Base-by-base conservation (phyloP, 2,113 vertebrate genomes). In the Sinosuthora webbiana region DNA sequence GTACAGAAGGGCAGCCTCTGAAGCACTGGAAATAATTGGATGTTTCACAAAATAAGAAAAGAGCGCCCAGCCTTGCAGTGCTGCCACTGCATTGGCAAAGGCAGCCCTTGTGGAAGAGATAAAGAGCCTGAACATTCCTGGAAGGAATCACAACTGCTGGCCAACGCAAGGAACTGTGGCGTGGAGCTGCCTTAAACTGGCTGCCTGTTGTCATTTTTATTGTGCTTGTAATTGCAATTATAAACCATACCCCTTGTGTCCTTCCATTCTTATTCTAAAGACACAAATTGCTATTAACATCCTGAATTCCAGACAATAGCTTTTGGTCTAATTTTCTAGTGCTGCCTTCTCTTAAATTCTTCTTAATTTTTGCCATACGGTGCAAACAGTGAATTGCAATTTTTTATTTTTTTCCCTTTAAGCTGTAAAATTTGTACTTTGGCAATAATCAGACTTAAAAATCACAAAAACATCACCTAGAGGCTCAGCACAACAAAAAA, bases 101-200 rank as follows among this genome's bases (percentile, higher is more conserved):
- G 92, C 71, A 97, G 57, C 44, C 49, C 83, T 90, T n/a, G 70
- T 68, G 85, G 79, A 97, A 90, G 87, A 87, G 92, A 97, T 75
- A 80, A 94, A 90, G 92, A 89, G 86, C 92, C 77, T 39, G 37
- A 33, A 27, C 44, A 23, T 52, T 81, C 75, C 90, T 81, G 25
- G 41, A 15, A 50, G 94, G 95, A 97, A 95, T 52, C 62, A 65
- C 45, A 95, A 81, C 65, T 93, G 92, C 86, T 95, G 95, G 96
- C 83, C 84, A 95, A 39, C 4, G 35, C 6, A 22, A 80, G 64
- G 50, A 57, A 30, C 24, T 47, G 67, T 67, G 65, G 63, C n/a
- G 10, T 59, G 80, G 71, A 76, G 70, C 28, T 9, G 21, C 83
- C 69, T 11, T 17, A 30, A 78, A 52, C 68, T 53, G 83, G 59